These are phyloP conservation scores for Drosophila bifasciata DNA, from an alignment of 1,140 invertebrate species.

Conservation along the genomic window DNA sequence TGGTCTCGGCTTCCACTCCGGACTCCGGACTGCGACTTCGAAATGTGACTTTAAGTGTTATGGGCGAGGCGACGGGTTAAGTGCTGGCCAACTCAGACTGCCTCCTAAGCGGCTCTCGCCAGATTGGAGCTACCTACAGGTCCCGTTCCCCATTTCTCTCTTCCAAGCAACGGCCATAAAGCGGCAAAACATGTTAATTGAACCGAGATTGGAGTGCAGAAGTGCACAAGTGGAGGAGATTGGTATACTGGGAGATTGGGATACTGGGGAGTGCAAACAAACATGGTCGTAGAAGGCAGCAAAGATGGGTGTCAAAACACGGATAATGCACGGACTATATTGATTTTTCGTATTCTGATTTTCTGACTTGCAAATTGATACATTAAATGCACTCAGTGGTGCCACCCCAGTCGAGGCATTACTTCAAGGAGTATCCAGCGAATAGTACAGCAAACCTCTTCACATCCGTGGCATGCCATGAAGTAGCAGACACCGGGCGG, in stretches of 20 bases:
- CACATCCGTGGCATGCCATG: constrained; percentile 7
- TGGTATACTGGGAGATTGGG: neutral
- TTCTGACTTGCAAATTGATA: constrained; percentile 29
- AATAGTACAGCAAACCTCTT: constrained; percentile 1
- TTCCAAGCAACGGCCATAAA: constrained; percentile 47
- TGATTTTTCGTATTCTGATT: neutral
- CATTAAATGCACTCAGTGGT: neutral
- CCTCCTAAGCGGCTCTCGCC: neutral
- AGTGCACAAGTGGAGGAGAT: neutral
- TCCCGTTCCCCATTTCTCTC: constrained; percentile 55
- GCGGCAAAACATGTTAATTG: constrained; percentile 73
- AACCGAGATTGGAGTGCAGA: constrained; percentile 38
- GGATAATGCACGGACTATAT: constrained; percentile 26
- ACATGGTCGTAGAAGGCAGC: constrained; percentile 12
- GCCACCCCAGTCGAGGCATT: neutral
- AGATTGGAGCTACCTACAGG: neutral
- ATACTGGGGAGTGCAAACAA: constrained; percentile 21
- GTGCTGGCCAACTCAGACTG: constrained; percentile 53
- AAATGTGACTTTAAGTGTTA: constrained; percentile 73
- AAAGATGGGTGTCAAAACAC: constrained; percentile 37
- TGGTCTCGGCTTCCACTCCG: constrained; percentile 53
- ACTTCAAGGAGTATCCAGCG: neutral
- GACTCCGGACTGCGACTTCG: constrained; percentile 19
- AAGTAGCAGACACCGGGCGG: constrained; percentile 19
- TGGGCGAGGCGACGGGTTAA: constrained; percentile 58